These are phyloP conservation scores for Phenganax subtilis DNA, from an alignment of 92 coral and sea anemone species.

Conservation along the genomic window DNA sequence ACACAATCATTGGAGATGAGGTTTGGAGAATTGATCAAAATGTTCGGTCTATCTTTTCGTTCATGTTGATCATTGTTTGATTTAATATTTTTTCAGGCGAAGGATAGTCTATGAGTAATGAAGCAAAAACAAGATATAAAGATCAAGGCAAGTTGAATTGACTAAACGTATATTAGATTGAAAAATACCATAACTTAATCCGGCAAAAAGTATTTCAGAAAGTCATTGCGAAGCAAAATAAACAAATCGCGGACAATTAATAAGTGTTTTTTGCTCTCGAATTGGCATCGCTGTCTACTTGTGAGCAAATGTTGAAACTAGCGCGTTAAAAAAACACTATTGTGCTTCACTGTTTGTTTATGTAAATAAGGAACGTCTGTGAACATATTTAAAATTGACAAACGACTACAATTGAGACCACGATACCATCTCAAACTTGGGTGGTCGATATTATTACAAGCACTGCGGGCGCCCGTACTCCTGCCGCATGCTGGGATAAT, in stretches of 20 bases:
- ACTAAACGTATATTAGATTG: no score
- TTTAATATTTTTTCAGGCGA: no score
- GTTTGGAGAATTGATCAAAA: no score
- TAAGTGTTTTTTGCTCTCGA: conserved; percentile 9
- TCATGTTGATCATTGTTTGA: no score
- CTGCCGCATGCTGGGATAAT: conserved; percentile 5
- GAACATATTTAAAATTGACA: conserved; percentile 37
- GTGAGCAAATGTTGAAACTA: conserved; percentile 23
- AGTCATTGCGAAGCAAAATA: not conserved
- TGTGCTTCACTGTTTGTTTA: conserved; percentile 29
- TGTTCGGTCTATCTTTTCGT: no score
- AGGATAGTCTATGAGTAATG: no score
- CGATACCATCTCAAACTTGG: conserved; percentile 14
- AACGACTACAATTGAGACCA: conserved; percentile 18
- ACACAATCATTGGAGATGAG: no score
- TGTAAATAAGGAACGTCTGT: conserved; percentile 33
- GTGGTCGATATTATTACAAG: conserved; percentile 6
- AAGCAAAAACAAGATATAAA: no score
- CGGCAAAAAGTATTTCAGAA: not conserved
- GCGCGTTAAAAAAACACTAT: conserved; percentile 15
- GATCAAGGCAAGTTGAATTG: no score
- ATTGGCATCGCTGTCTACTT: not conserved
- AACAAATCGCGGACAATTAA: conserved; percentile 13
- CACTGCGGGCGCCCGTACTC: conserved; percentile 14
- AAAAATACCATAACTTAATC: no score